A percentile compares a stretch with the other conserved stretches of the same genome.
phyloP scores from a whole-genome alignment of 2,888 invertebrate genomes.

The Thereva nobilitata region DNA sequence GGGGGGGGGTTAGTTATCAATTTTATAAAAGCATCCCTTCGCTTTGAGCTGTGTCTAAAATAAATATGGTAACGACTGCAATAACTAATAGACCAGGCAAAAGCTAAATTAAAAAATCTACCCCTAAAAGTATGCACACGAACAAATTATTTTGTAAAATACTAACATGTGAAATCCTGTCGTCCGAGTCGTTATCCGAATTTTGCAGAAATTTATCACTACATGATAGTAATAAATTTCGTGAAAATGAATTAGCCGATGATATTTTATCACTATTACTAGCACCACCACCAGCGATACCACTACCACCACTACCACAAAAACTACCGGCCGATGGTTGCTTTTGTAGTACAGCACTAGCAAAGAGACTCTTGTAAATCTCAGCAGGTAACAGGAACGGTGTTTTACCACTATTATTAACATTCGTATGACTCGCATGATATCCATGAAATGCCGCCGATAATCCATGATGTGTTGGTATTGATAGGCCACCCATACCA shows the following conservation, averaged over 20 bases:
- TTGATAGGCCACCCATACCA: slow-evolving; percentile 43
- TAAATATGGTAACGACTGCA: no score
- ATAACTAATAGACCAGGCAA: no score
- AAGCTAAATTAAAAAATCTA: not conserved
- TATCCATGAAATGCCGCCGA: slow-evolving; percentile 44
- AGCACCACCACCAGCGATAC: not conserved
- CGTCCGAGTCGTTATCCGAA: slow-evolving; percentile 37
- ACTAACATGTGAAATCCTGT: slow-evolving; percentile 48
- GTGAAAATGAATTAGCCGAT: slow-evolving; percentile 49
- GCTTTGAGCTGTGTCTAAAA: no score
- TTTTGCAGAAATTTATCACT: slow-evolving; percentile 45
- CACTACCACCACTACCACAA: no score
- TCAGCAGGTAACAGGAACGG: slow-evolving; percentile 74
- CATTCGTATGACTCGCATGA: slow-evolving; percentile 44
- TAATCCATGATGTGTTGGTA: slow-evolving; percentile 42
- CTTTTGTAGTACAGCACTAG: slow-evolving; percentile 66
- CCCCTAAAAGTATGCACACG: not conserved
- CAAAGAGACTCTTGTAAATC: slow-evolving; percentile 77
- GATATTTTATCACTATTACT: slow-evolving; percentile 33
- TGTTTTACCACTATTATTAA: slow-evolving; percentile 41
- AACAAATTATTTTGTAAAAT: not conserved
- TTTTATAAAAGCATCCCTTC: no score
- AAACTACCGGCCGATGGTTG: slow-evolving; percentile 42
- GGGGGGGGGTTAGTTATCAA: no score
- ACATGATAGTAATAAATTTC: slow-evolving; percentile 63